These are phyloP conservation scores for Pantala flavescens DNA, from an alignment of 1,140 invertebrate genomes.

Conservation along the genomic window DNA sequence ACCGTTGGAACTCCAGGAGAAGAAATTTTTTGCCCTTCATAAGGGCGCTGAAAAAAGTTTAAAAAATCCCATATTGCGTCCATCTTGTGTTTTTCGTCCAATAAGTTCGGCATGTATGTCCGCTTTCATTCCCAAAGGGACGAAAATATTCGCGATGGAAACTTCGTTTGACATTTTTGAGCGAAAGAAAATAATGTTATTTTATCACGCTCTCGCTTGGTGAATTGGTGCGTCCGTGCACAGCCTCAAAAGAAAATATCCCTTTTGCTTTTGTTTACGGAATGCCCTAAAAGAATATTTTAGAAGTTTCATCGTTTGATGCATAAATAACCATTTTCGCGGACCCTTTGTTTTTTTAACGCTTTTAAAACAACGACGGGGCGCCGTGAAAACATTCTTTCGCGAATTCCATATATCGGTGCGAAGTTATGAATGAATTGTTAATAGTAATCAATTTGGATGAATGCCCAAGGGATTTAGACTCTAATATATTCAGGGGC, in stretches of 20 bases:
- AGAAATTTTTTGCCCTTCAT: too few relatives aligned
- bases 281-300: not conserved
- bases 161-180: constrained; percentile 4
- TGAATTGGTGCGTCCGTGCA: not conserved
- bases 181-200: constrained; percentile 10
- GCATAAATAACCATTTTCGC: constrained; percentile 6
- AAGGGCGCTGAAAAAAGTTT: too few relatives aligned
- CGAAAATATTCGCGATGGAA: not conserved
- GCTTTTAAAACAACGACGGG: not conserved
- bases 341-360: not conserved
- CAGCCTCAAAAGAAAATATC: not conserved
- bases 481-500: too few relatives aligned
- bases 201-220: not conserved
- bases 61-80: too few relatives aligned
- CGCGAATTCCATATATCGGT: not conserved
- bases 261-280: not conserved
- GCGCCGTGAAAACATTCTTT: not conserved
- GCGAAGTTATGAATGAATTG: not conserved
- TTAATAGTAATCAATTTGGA: not conserved
- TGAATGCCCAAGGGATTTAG: too few relatives aligned
- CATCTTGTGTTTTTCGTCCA: too few relatives aligned
- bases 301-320: constrained; percentile 5
- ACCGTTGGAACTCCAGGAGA: too few relatives aligned
- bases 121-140: too few relatives aligned
- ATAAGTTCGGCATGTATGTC: too few relatives aligned